phyloP scores from a whole-genome alignment of 1,140 invertebrate genomes.

The Diorhabda elongata region DNA sequence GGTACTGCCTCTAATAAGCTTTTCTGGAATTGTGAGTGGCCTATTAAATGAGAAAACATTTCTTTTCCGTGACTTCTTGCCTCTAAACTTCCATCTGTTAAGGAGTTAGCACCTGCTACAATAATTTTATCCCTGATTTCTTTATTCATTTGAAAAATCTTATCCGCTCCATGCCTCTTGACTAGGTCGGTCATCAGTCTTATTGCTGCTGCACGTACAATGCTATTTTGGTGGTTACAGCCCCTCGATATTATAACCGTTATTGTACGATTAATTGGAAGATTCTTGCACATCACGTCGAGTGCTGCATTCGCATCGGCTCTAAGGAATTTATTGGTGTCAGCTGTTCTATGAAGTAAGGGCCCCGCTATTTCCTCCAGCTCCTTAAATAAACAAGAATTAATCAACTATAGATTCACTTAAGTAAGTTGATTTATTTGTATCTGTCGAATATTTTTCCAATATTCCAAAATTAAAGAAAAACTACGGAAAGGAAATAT shows the following conservation, averaged over 20 bases:
- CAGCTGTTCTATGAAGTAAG: conserved; percentile 80
- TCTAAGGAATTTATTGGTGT: conserved; percentile 88
- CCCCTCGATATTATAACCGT: conserved; percentile 53
- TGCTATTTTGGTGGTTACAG: conserved; percentile 77
- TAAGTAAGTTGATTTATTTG: too few species aligned
- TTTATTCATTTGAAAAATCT: conserved; percentile 65
- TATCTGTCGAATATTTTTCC: too few species aligned
- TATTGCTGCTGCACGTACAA: conserved; percentile 75
- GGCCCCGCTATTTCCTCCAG: conserved; percentile 77
- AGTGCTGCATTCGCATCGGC: conserved; percentile 82
- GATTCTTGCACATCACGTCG: conserved; percentile 70
- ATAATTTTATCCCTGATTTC: conserved; percentile 80
- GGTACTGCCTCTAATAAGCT: conserved; percentile 63
- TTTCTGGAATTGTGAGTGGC: conserved; percentile 61
- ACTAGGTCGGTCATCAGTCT: conserved; percentile 69
- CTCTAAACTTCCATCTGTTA: conserved; percentile 82
- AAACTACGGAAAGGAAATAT: too few species aligned
- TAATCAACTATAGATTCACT: background rate
- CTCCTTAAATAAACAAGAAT: conserved; percentile 57
- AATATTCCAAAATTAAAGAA: too few species aligned
- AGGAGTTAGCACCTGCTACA: conserved; percentile 71
- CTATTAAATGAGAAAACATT: conserved; percentile 58
- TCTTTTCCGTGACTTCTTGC: conserved; percentile 71
- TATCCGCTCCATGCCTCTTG: conserved; percentile 68
- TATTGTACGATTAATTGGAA: conserved; percentile 56